A percentile compares a stretch with the other conserved stretches of the same genome.
Conservation (phyloP, 1,140 invertebrate species). For the Macrobrachium nipponense region DNA sequence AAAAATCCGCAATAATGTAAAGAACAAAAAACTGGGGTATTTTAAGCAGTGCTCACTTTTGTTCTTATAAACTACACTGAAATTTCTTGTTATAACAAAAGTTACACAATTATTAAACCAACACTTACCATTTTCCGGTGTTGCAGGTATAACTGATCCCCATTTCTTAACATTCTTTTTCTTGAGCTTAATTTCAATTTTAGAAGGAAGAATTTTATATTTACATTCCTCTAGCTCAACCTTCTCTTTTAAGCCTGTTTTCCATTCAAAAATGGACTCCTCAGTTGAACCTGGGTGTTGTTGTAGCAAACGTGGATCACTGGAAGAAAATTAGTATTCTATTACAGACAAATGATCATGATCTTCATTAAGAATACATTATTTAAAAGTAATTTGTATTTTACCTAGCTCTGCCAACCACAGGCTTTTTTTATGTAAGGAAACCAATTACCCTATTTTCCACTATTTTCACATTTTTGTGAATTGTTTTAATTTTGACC, state of each 20-base stretch:
- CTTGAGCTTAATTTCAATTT: slow-evolving; percentile 56
- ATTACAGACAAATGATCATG: not conserved
- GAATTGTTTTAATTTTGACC: no score
- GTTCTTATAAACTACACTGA: not conserved
- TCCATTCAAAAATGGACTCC: slow-evolving; percentile 52
- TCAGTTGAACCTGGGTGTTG: slow-evolving; percentile 43
- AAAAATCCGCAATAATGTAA: no score
- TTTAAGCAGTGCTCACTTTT: not conserved
- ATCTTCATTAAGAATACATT: not conserved
- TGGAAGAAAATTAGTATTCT: not conserved
- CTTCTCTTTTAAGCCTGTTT: slow-evolving; percentile 43
- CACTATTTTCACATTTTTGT: no score
- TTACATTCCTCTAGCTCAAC: slow-evolving; percentile 46
- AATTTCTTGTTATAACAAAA: not conserved
- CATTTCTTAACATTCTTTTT: slow-evolving; percentile 51
- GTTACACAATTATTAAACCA: not conserved
- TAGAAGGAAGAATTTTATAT: slow-evolving; percentile 32
- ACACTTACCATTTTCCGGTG: slow-evolving; percentile 39
- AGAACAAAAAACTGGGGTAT: no score
- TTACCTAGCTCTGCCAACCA: no score
- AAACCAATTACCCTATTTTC: no score
- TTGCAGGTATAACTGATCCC: slow-evolving; percentile 27
- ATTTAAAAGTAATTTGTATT: not conserved
- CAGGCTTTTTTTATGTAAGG: no score
- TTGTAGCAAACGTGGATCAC: slow-evolving; percentile 49